Conservation (phyloP, 2,113 vertebrate species). For the Caloenas nicobarica region DNA sequence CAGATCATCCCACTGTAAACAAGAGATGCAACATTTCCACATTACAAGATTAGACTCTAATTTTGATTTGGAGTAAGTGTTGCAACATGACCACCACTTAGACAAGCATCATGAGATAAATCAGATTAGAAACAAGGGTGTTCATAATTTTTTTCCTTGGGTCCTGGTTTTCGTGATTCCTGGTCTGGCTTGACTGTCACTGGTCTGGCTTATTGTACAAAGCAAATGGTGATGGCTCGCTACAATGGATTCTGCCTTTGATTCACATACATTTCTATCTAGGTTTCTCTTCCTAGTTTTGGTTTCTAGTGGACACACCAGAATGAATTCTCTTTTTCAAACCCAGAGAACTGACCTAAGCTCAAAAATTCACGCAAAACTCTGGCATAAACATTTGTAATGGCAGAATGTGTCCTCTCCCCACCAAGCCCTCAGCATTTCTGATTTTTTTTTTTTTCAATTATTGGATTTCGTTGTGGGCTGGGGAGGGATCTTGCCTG, state of each 20-base stretch:
- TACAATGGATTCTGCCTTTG: not conserved
- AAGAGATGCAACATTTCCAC: not conserved
- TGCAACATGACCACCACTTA: not conserved
- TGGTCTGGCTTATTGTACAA: not conserved
- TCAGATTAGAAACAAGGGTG: not conserved
- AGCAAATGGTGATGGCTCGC: not conserved
- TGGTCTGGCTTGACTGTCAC: not conserved
- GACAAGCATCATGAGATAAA: not conserved
- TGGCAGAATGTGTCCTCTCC: not conserved
- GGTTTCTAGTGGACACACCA: not conserved
- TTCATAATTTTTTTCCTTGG: not conserved
- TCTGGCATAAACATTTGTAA: not conserved
- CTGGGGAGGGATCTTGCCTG: rapidly evolving
- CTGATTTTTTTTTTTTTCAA: not conserved
- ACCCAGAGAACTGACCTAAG: not conserved
- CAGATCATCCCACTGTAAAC: not conserved
- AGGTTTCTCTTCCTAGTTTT: not conserved
- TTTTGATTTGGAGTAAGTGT: not conserved
- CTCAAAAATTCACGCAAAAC: not conserved
- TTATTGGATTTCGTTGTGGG: rapidly evolving
- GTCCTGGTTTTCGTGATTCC: not conserved
- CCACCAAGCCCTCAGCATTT: not conserved
- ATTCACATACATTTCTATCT: not conserved
- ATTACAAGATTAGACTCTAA: not conserved
- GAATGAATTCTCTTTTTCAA: not conserved